Base-by-base conservation (phyloP, 2,113 vertebrate species). In the Ptyas mucosa region DNA sequence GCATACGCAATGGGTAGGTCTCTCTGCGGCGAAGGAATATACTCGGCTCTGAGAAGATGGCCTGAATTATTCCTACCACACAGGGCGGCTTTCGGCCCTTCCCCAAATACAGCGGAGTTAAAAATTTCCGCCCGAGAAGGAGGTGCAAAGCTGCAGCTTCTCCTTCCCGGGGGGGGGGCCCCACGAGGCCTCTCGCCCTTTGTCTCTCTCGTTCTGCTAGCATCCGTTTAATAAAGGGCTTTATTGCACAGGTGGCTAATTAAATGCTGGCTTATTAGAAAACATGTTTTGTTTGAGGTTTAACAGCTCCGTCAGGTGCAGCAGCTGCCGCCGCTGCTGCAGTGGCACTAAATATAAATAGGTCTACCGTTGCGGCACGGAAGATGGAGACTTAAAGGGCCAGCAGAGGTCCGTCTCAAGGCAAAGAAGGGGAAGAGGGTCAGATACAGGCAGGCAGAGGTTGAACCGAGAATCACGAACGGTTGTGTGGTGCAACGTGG, bases 181-280 rank as follows among this genome's bases (percentile, higher is more conserved):
- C 93, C 93, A 1, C 0, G 43, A 5, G 53, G 1, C 64, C 46
- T 5, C 8, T 89, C n/a, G 1, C 90, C 85, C n/a, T 85, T 93
- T 86, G 46, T 81, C 87, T 89, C 69, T n/a, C 64, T n/a, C 15
- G 43, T 53, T 91, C 93, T 8, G 53, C 69, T 51, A 5, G 54
- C 54, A 15, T 85, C 64, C 26, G n/a, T 91, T 93, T 91, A 89
- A 91, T 89, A 85, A 91, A 58, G 64, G n/a, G 46, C 93, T 89
- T 91, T 91, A 91, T 89, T 93, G 90, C 87, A 91, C 93, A 91
- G 87, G 90, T 93, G 93, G 87, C 93, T 91, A 91, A 93, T 93
- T 93, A 91, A 93, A 93, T 61, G 52, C 43, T 29, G 87, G 86
- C 87, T 93, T 93, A 93, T 93, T 91, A 93, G 90, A 91, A 93